phyloP scores from a whole-genome alignment of 2,797 vertebrate species.

The Hemitrygon akajei region DNA sequence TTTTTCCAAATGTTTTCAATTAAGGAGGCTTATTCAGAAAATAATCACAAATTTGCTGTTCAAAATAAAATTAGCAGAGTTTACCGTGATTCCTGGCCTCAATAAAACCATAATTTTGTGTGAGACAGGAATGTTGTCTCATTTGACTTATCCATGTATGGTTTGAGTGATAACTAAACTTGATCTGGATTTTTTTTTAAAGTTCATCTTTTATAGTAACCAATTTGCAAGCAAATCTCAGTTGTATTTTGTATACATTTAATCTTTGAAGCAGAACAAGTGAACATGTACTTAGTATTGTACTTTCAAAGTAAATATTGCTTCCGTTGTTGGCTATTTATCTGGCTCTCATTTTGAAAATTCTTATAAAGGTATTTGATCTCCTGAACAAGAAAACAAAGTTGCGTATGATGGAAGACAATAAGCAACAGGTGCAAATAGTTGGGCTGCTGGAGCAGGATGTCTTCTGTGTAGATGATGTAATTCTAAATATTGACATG shows the following conservation, averaged over 20 bases:
- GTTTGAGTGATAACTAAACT: no score
- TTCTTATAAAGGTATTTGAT: slow-evolving; percentile 75
- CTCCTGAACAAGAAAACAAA: slow-evolving; percentile 89
- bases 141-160: no score
- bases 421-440: slow-evolving; percentile 87
- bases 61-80: no score
- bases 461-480: slow-evolving; percentile 75
- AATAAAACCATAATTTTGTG: not conserved
- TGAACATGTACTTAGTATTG: not conserved
- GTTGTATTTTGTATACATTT: no score
- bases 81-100: not conserved
- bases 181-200: not conserved
- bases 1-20: not conserved
- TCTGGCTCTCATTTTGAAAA: not conserved
- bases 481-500: slow-evolving; percentile 78
- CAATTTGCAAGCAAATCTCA: no score
- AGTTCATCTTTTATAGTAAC: not conserved
- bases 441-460: slow-evolving; percentile 79
- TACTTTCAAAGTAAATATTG: not conserved
- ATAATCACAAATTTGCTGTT: not conserved
- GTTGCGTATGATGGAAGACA: slow-evolving; percentile 85
- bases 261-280: no score
- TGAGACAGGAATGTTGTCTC: not conserved
- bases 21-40: not conserved
- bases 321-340: not conserved